Evolutionary conservation across 2,113 vertebrate species (phyloP).

Genomic region (Pitta sordida): DNA sequence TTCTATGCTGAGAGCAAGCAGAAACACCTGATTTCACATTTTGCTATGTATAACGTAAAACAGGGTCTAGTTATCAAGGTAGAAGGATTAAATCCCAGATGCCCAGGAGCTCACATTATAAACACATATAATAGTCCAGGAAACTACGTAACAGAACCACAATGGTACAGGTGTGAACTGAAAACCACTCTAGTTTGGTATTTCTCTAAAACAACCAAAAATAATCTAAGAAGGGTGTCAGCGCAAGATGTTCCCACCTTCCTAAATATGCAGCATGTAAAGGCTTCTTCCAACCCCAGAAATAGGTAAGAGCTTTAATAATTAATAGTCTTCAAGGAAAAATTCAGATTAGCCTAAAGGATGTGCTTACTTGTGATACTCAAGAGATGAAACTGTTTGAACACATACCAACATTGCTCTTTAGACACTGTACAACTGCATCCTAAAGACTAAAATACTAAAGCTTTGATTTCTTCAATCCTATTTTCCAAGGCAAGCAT

Average conservation of each 20-base stretch:
- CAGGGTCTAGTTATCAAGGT: background rate
- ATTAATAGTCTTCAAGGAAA: background rate
- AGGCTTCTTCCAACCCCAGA: background rate
- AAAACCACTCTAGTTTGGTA: background rate
- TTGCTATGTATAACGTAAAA: background rate
- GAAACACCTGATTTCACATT: background rate
- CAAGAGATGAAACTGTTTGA: background rate
- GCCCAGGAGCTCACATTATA: background rate
- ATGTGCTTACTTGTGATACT: background rate
- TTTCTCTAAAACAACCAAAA: background rate
- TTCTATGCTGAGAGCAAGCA: background rate
- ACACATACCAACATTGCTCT: background rate
- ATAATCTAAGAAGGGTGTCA: background rate
- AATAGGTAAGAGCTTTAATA: background rate
- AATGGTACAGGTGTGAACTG: background rate
- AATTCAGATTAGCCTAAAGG: background rate
- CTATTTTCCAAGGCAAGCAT: background rate
- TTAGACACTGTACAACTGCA: background rate
- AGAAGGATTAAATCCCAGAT: background rate
- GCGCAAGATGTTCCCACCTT: background rate
- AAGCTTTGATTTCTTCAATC: background rate
- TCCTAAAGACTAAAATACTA: background rate
- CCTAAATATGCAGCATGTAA: background rate
- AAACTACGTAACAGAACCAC: background rate
- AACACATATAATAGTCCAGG: background rate